These are phyloP conservation scores for Drosophila kepulauana DNA, from an alignment of 1,140 invertebrate genomes.

Conservation along the genomic window DNA sequence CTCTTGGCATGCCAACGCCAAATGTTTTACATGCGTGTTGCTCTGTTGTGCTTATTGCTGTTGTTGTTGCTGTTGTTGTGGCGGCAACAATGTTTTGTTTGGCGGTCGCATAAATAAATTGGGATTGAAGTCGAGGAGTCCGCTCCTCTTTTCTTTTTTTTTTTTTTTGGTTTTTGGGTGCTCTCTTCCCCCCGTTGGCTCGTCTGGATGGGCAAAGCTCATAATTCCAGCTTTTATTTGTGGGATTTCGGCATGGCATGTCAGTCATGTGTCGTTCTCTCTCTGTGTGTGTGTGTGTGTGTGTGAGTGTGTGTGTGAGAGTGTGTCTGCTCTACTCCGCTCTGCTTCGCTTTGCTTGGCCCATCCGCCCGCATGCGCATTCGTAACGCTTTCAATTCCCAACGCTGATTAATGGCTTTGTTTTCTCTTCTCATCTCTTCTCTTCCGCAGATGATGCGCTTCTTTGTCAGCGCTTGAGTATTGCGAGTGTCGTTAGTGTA, in stretches of 20 bases:
- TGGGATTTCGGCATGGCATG: constrained; percentile 81
- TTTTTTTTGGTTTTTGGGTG: too few species aligned
- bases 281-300: not conserved
- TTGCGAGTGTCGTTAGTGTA: not conserved
- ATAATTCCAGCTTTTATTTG: constrained; percentile 84
- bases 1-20: constrained; percentile 74
- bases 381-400: constrained; percentile 49
- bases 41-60: not conserved
- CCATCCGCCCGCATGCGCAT: constrained; percentile 54
- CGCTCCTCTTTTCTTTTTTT: not conserved
- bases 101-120: constrained; percentile 78
- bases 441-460: constrained; percentile 40
- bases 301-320: not conserved
- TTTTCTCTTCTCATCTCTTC: constrained; percentile 16
- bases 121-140: constrained; percentile 30
- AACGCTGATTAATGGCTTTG: constrained; percentile 74
- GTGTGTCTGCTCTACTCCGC: not conserved
- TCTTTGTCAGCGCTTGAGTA: constrained; percentile 34
- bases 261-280: constrained; percentile 68
- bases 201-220: constrained; percentile 56
- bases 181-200: not conserved
- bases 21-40: constrained; percentile 77
- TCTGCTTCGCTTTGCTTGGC: not conserved
- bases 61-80: constrained; percentile 26
- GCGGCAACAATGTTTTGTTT: constrained; percentile 74